These are phyloP conservation scores for Craniophora ligustri DNA, from an alignment of 2,888 invertebrate species.

Conservation along the genomic window DNA sequence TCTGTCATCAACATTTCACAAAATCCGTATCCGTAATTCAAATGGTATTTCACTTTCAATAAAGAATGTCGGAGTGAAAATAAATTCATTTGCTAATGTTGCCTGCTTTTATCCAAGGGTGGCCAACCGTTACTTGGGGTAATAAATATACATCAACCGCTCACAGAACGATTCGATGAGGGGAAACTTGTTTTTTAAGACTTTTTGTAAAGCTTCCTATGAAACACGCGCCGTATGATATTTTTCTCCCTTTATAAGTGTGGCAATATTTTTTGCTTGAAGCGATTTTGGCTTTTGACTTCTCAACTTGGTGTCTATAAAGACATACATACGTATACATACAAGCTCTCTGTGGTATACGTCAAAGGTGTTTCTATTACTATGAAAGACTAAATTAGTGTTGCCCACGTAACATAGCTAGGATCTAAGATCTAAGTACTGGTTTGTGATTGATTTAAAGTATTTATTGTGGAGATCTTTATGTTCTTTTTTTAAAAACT, in stretches of 20 bases:
- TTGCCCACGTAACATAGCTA: too few species aligned
- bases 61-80: constrained; percentile 24
- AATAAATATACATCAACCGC: constrained; percentile 57
- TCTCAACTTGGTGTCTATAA: too few species aligned
- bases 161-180: constrained; percentile 43
- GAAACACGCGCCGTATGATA: neutral
- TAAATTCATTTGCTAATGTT: constrained; percentile 37
- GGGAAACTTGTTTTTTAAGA: constrained; percentile 42
- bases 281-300: neutral
- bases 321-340: too few species aligned
- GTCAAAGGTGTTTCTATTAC: too few species aligned
- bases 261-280: neutral
- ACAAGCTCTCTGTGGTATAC: too few species aligned
- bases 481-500: too few species aligned
- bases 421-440: too few species aligned
- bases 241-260: neutral
- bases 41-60: constrained; percentile 4
- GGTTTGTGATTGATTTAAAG: too few species aligned
- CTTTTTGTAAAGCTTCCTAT: constrained; percentile 25
- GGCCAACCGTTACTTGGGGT: constrained; percentile 47
- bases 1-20: neutral
- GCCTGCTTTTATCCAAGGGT: constrained; percentile 40
- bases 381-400: too few species aligned
- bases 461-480: too few species aligned
- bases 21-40: neutral